Base-by-base conservation (phyloP, 2,888 invertebrate genomes). In the Adelognathus sp. region DNA sequence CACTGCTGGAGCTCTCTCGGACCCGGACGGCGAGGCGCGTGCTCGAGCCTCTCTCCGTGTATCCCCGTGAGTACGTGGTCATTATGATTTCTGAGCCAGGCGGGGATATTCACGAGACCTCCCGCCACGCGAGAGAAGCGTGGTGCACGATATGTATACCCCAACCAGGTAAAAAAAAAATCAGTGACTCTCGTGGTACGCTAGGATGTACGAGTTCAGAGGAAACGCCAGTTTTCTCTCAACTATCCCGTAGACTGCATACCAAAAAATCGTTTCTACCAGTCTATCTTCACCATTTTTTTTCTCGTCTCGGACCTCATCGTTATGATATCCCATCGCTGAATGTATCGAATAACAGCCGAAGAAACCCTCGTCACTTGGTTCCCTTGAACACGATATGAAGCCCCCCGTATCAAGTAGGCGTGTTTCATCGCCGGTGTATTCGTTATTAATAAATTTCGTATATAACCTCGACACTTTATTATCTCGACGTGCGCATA, bases 91-190 rank as follows among this genome's bases (percentile, higher is more conserved):
- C 31, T 2, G 39, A 41, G 52, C 29, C 36, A 31, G 27, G 27
- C 31, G 18, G 36, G 58, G 58, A 73, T n/a, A n/a, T 33, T 46
- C 33, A 21, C 46, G 14, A 74, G 81, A 82, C 83, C 85, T 83
- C 81, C 82, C 81, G 82, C 80, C 58, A 78, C 70, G 64, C 36
- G 72, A 54, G 33, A 58, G 74, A 27, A 39, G 44, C 54, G 50
- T 33, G 54, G 66, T 36, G 41, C 36, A 46, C 58, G 73, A 29
- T 58, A 29, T 56, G 18, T n/a, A 44, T 64, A 54, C 54, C 41
- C 24, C n/a, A 11, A 24, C 33, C 54, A 46, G 33, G 44, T 24
- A 27, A n/a, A 70, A 44, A 27, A 44, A n/a, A 21, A 60, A 36
- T n/a, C n/a, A n/a, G n/a, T n/a, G 31, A 56, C 29, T 7, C 63